Evolutionary conservation across 2,797 vertebrate genomes (phyloP).

Genomic region (Pangasius krempfi): DNA sequence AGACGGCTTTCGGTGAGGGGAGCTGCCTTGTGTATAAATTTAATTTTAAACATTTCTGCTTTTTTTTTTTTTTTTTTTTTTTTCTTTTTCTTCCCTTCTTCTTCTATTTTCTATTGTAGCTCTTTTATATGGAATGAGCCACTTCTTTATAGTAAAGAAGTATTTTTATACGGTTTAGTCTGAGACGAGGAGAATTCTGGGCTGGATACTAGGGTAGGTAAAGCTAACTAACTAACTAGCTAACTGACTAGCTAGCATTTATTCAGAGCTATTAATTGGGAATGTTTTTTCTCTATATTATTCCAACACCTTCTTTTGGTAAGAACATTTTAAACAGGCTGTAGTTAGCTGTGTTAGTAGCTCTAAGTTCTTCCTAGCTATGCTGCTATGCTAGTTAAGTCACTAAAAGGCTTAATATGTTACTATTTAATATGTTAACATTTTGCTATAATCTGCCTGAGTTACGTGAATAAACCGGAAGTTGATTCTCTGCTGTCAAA

Average conservation of each 20-base stretch:
- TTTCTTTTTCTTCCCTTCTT: background rate
- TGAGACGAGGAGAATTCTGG: slow-evolving; percentile 31
- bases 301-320: background rate
- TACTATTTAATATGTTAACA: background rate
- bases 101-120: too few relatives aligned
- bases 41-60: background rate
- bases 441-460: background rate
- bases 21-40: background rate
- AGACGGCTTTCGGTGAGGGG: background rate
- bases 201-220: slow-evolving; percentile 48
- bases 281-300: background rate
- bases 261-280: background rate
- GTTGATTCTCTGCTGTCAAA: background rate
- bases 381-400: background rate
- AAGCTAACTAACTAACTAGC: slow-evolving; percentile 18
- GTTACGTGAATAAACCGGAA: background rate
- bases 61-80: background rate
- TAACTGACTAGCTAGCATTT: background rate
- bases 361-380: background rate
- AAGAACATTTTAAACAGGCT: background rate
- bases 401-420: background rate
- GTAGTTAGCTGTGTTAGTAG: background rate
- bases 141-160: background rate
- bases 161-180: slow-evolving; percentile 30
- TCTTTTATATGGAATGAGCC: slow-evolving; percentile 16